Evolutionary conservation across 2,797 vertebrate species (phyloP).

Genomic region (Telmatherina bonti): DNA sequence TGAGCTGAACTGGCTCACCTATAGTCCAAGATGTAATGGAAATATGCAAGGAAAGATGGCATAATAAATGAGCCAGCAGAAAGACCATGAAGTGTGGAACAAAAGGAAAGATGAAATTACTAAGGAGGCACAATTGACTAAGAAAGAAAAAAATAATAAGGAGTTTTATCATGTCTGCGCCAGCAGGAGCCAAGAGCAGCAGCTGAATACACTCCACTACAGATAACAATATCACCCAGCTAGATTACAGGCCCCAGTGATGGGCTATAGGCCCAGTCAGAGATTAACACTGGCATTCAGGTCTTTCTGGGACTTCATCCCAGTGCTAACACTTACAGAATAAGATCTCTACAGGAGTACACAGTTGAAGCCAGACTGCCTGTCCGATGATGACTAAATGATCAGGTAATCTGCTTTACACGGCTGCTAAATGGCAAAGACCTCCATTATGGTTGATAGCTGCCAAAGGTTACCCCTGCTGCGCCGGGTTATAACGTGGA

Average conservation of each 20-base stretch:
- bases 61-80: conserved; percentile 24
- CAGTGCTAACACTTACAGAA: conserved; percentile 64
- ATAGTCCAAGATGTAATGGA: too few relatives aligned
- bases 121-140: not conserved
- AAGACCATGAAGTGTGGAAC: conserved; percentile 10
- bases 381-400: conserved; percentile 70
- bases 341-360: conserved; percentile 65
- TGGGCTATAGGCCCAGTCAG: conserved; percentile 67
- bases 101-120: conserved; percentile 9
- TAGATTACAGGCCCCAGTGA: conserved; percentile 62
- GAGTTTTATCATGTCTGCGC: conserved; percentile 30
- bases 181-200: conserved; percentile 46
- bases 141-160: conserved; percentile 21
- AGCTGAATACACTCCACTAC: conserved; percentile 66
- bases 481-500: conserved; percentile 58
- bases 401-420: conserved; percentile 78
- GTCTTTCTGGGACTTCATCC: conserved; percentile 70
- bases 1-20: conserved; percentile 6
- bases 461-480: conserved; percentile 67
- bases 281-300: conserved; percentile 67
- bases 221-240: conserved; percentile 68
- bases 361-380: conserved; percentile 57
- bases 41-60: not conserved
- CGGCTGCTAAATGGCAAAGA: conserved; percentile 60
- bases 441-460: conserved; percentile 50